phyloP scores from a whole-genome alignment of 2,113 vertebrate genomes.

The Ptilorrhoa leucosticta region DNA sequence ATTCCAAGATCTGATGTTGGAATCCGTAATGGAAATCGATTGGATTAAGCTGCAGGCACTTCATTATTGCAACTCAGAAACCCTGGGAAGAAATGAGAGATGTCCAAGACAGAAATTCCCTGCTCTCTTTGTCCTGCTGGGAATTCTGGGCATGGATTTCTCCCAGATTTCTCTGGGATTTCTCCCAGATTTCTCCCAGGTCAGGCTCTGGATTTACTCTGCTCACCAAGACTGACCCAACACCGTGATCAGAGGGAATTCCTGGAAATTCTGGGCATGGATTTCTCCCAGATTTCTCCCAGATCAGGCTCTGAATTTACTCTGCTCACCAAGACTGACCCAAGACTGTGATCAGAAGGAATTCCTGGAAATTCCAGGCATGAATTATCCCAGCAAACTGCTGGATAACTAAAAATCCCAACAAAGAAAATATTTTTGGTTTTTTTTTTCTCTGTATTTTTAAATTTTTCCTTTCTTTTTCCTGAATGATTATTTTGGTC shows the following conservation, averaged over 20 bases:
- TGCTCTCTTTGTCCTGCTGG: background rate
- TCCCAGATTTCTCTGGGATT: background rate
- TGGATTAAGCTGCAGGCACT: background rate
- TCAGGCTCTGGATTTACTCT: background rate
- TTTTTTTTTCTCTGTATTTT: accelerated
- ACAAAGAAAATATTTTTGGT: too few relatives aligned
- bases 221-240: background rate
- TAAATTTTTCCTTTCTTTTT: accelerated
- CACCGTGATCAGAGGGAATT: background rate
- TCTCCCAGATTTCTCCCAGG: too few relatives aligned
- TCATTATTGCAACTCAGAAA: background rate
- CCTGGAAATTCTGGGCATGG: too few relatives aligned
- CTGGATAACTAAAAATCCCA: background rate
- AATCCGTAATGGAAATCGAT: background rate
- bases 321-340: background rate
- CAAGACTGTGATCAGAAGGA: accelerated
- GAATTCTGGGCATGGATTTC: background rate
- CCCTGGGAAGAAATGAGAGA: background rate
- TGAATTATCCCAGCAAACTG: background rate
- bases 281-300: background rate
- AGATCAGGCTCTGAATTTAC: background rate
- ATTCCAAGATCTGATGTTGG: background rate
- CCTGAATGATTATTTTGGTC: background rate
- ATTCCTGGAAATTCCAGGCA: background rate
- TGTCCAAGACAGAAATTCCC: background rate